Conservation (phyloP, 2,113 vertebrate species). For the Crotalus viridis region DNA sequence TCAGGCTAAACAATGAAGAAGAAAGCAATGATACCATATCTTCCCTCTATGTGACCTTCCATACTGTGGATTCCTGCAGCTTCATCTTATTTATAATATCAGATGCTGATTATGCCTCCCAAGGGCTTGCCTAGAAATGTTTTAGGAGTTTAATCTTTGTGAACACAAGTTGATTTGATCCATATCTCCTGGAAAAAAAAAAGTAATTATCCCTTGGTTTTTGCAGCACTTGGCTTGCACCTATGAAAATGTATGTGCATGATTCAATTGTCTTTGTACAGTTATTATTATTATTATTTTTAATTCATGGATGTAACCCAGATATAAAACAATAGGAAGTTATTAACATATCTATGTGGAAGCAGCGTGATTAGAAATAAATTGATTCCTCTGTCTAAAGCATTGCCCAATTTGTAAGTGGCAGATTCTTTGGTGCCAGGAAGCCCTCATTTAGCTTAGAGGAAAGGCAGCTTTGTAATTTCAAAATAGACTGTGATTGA, state of each 20-base stretch:
- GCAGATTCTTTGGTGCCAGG: not conserved
- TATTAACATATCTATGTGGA: not conserved
- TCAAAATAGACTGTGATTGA: slow-evolving; percentile 22
- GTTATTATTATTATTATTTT: not conserved
- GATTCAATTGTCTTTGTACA: not conserved
- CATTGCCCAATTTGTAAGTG: not conserved
- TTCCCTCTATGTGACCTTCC: not conserved
- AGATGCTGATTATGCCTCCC: not conserved
- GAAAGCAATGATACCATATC: not conserved
- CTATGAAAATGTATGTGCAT: not conserved
- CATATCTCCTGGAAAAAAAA: not conserved
- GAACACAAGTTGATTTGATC: not conserved
- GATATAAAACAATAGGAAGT: not conserved
- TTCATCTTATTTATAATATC: not conserved
- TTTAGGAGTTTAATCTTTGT: not conserved
- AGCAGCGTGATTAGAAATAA: not conserved
- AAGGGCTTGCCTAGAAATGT: not conserved
- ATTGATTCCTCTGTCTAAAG: not conserved
- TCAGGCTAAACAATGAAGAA: not conserved
- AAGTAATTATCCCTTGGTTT: not conserved
- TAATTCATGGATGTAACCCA: not conserved
- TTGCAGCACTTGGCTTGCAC: not conserved
- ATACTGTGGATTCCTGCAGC: not conserved
- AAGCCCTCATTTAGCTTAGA: not conserved
- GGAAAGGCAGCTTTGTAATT: not conserved